phyloP scores from a whole-genome alignment of 2,888 invertebrate species.

The Celastrina argiolus region DNA sequence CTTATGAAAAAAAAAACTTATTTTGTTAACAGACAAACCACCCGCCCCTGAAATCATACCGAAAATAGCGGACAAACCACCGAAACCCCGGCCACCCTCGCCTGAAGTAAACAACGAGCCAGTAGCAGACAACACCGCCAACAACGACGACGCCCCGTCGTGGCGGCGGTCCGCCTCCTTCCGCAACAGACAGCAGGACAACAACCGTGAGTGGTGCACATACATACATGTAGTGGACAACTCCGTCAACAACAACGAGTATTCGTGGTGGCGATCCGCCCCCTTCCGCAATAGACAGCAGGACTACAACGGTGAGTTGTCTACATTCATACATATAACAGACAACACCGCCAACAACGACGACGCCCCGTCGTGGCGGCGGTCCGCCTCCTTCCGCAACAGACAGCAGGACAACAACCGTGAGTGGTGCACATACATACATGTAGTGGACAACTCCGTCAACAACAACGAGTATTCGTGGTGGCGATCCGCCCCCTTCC shows the following conservation, averaged over 20 bases:
- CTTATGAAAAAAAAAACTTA: not conserved
- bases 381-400: slow-evolving; percentile 60
- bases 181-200: slow-evolving; percentile 54
- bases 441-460: slow-evolving; percentile 34
- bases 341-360: slow-evolving; percentile 47
- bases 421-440: slow-evolving; percentile 40
- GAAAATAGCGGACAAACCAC: slow-evolving; percentile 70
- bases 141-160: slow-evolving; percentile 63
- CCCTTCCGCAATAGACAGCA: slow-evolving; percentile 58
- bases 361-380: slow-evolving; percentile 67
- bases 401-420: slow-evolving; percentile 53
- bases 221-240: slow-evolving; percentile 31
- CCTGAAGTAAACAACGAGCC: slow-evolving; percentile 49
- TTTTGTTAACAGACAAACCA: slow-evolving; percentile 51
- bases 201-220: slow-evolving; percentile 47
- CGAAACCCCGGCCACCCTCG: slow-evolving; percentile 59
- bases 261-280: slow-evolving; percentile 65
- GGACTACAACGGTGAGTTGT: slow-evolving; percentile 45
- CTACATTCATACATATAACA: slow-evolving; percentile 6
- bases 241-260: slow-evolving; percentile 52
- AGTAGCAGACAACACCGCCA: slow-evolving; percentile 36
- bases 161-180: slow-evolving; percentile 67
- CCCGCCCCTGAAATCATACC: slow-evolving; percentile 52
- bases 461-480: slow-evolving; percentile 65
- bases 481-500: slow-evolving; percentile 63